Base-by-base conservation (phyloP, 2,113 vertebrate species). In the Stigmatopora nigra region DNA sequence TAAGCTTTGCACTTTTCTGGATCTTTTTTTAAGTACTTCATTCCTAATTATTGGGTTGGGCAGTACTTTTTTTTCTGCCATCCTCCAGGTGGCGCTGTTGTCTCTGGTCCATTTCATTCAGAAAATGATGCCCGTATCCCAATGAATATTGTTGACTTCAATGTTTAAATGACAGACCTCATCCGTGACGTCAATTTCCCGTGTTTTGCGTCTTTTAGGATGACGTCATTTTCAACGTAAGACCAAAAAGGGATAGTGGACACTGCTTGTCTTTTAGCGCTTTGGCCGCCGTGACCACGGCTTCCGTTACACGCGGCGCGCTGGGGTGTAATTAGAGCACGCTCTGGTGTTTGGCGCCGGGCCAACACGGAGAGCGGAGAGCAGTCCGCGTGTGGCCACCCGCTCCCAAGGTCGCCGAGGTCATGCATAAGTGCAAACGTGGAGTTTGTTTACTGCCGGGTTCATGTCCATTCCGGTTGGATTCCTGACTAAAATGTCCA, bases 151-250 rank as follows among this genome's bases (percentile, higher is more conserved):
- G 83, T 81, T 84, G 78, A 81, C 64, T 73, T 82, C 57, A 59
- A 79, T 70, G 69, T 82, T 70, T 73, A 75, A 77, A 78, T 75
- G 66, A 78, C 68, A 86, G 52, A 73, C 78, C 76, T 81, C 83
- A 84, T 84, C 81, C 71, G 67, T 69, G 76, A 78, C 68, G 72
- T 49, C 2, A 7, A 71, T 72, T 11, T 55, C 62, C 45, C 47
- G 35, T 9, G 46, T 70, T 57, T 53, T 73, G 70, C 84, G 82
- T 83, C 78, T 79, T 67, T 65, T 48, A 82, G 66, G 44, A 76
- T 82, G 15, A 12, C 35, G 57, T 12, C 57, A 19, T 44, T 11
- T 60, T 19, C 11, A 17, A 19, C 10, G 5, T 16, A 66, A 73
- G 63, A 63, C 45, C 12, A 52, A 41, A 41, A 47, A 52, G 68